Base-by-base conservation (phyloP, 2,113 vertebrate species). In the Ranitomeya imitator region DNA sequence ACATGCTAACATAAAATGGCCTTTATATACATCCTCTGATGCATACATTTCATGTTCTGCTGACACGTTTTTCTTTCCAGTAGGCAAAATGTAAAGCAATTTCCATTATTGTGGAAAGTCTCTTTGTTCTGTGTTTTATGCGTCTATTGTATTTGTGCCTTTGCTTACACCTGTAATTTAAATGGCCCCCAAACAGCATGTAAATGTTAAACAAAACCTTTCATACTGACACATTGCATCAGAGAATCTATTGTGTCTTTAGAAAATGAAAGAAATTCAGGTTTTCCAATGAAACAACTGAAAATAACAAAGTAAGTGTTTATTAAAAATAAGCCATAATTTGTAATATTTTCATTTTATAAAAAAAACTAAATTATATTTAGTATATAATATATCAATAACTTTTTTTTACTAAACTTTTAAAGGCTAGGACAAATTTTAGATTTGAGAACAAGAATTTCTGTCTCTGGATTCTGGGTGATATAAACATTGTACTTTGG, bases 91-190 rank as follows among this genome's bases (percentile, higher is more conserved):
- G 80, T 45, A 83, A 61, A 83, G 37, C 26, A 4, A 51, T 79
- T 79, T 51, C 37, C 2, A 67, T 37, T 83, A 65, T 52, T 65
- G 61, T 52, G 37, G 21, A 67, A 37, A 65, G 60, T 67, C 37
- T 51, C 60, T 51, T 63, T 83, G 80, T 21, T 23, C 60, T n/a
- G 57, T 81, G 8, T 61, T 51, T 83, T 83, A 60, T 80, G 80
- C 52, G 37, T 45, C 61, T 45, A 83, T 83, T 83, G 80, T 83
- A 16, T 69, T 51, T 14, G 63, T 84, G 54, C 13, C 21, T 71
- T 71, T 73, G 63, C 67, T 85, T 85, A 21, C 63, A 85, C 67
- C 83, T 85, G 67, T 85, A 55, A 57, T 73, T 55, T 26, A 55
- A 85, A 51, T 52, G 0, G 13, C 8, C 71, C 83, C 65, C 73